phyloP scores from a whole-genome alignment of 2,797 vertebrate species.

The Sphenodon punctatus region DNA sequence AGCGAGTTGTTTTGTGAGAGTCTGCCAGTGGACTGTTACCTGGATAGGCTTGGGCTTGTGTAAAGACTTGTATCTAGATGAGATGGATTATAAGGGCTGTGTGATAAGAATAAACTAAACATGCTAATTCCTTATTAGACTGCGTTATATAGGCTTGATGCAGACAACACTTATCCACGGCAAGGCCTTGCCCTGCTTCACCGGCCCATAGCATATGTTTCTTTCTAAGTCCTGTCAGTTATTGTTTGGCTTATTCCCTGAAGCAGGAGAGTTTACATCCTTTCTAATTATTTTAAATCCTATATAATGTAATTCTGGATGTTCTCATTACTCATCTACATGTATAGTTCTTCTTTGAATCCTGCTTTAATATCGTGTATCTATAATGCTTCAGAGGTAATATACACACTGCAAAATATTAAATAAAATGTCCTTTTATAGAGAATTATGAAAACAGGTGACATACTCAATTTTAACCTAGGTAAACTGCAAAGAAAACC shows the following conservation, averaged over 20 bases:
- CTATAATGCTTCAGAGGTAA: not conserved
- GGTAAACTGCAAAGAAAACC: not conserved
- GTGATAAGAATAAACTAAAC: too few species aligned
- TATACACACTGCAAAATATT: not conserved
- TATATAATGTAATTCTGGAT: not conserved
- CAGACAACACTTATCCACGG: too few species aligned
- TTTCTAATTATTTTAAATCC: not conserved
- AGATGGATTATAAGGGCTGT: too few species aligned
- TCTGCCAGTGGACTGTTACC: too few species aligned
- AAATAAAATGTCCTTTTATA: constrained; percentile 11
- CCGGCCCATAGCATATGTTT: not conserved
- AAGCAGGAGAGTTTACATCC: not conserved
- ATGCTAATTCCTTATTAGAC: too few species aligned
- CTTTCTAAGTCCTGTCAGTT: not conserved
- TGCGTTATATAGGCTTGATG: too few species aligned
- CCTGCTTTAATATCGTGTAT: not conserved
- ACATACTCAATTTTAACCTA: constrained; percentile 25
- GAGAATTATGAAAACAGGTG: constrained; percentile 21
- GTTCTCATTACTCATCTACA: not conserved
- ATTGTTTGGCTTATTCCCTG: not conserved
- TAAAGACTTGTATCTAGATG: too few species aligned
- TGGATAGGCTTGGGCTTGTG: too few species aligned
- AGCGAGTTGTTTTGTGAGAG: too few species aligned
- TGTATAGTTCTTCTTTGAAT: not conserved
- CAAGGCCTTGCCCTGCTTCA: too few species aligned